Evolutionary conservation across 2,113 vertebrate species (phyloP).

Genomic region (Tupaia tana): DNA sequence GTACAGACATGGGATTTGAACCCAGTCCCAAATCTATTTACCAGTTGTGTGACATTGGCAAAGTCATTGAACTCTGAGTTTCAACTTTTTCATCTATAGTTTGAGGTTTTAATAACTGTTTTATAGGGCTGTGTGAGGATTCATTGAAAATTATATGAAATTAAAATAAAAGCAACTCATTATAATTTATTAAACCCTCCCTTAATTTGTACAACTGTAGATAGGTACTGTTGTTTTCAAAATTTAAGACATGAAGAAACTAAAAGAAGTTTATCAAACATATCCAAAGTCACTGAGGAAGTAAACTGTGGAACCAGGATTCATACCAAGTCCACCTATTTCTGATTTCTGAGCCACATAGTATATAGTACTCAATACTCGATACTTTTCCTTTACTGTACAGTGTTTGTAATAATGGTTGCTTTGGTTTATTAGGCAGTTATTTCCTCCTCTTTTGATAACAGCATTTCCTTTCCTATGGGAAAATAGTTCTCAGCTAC

Average conservation of each 20-base stretch:
- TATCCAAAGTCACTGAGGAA: neutral
- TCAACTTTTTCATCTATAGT: neutral
- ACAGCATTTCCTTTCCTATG: neutral
- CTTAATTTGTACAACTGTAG: neutral
- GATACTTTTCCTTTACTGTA: neutral
- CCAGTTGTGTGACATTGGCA: neutral
- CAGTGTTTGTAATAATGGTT: neutral
- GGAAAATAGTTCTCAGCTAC: neutral
- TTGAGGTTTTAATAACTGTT: neutral
- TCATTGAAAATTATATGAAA: conserved; percentile 2
- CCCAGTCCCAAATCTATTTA: neutral
- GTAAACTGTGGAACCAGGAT: neutral
- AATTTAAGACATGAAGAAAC: conserved; percentile 14
- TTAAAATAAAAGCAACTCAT: neutral
- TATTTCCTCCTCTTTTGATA: neutral
- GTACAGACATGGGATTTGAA: neutral
- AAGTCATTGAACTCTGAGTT: neutral
- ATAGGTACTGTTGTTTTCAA: neutral
- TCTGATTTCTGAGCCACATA: neutral
- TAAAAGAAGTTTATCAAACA: neutral
- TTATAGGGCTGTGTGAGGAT: neutral
- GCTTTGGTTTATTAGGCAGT: neutral
- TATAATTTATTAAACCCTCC: neutral
- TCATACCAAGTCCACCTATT: neutral
- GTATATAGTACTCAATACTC: neutral